phyloP scores from a whole-genome alignment of 2,113 vertebrate genomes.

The Myrmecobius fasciatus region DNA sequence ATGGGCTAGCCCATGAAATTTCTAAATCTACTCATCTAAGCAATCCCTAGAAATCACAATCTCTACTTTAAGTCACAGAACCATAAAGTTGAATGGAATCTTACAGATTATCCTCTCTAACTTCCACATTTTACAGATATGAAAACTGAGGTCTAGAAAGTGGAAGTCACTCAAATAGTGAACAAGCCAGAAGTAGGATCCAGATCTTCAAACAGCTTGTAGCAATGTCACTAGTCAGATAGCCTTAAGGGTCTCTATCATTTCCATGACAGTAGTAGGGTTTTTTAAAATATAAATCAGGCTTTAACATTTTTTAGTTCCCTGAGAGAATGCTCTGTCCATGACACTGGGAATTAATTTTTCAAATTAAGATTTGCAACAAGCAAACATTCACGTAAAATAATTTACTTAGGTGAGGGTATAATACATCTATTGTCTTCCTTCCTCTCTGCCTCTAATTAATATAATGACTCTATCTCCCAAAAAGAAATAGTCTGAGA shows the following conservation, averaged over 20 bases:
- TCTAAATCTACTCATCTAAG: background rate
- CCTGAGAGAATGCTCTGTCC: background rate
- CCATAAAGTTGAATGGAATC: background rate
- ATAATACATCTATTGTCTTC: background rate
- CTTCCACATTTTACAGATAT: background rate
- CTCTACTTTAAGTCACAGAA: background rate
- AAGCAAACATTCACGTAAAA: conserved; percentile 54
- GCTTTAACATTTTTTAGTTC: conserved; percentile 15
- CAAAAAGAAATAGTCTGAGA: background rate
- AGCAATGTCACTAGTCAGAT: background rate
- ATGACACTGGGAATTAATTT: background rate
- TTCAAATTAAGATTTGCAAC: conserved; percentile 52
- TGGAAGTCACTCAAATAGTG: background rate
- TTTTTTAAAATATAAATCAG: conserved; percentile 14
- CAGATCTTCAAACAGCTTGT: background rate
- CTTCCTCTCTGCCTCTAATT: background rate
- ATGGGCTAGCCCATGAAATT: background rate
- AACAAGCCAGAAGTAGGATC: background rate
- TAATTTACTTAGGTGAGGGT: conserved; percentile 26
- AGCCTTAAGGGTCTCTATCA: too few relatives aligned
- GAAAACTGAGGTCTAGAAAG: conserved; percentile 29
- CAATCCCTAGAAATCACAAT: background rate
- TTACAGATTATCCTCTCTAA: background rate
- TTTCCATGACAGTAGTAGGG: too few relatives aligned
- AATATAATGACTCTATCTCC: background rate